phyloP scores from a whole-genome alignment of 2,888 invertebrate species.

The Nymphalis c-album region DNA sequence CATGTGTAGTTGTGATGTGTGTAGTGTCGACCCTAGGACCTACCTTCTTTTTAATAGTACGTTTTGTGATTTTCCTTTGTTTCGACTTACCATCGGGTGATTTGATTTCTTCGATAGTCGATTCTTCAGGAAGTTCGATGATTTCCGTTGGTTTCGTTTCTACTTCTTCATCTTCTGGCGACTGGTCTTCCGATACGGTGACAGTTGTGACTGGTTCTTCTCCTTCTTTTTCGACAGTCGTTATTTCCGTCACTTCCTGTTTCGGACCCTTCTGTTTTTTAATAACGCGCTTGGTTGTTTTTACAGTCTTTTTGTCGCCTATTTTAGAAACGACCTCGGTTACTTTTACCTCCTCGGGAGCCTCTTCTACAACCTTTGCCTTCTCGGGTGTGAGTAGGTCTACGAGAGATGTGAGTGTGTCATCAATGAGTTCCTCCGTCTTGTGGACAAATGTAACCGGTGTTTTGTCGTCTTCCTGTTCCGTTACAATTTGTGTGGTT shows the following conservation, averaged over 20 bases:
- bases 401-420: slow-evolving; percentile 33
- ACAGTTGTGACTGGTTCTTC: neutral
- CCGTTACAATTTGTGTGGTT: neutral
- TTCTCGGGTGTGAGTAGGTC: slow-evolving; percentile 39
- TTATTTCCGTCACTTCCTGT: neutral
- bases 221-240: neutral
- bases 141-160: slow-evolving; percentile 23
- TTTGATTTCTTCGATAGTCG: slow-evolving; percentile 35
- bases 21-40: slow-evolving; percentile 7
- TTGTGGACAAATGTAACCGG: neutral
- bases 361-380: slow-evolving; percentile 39
- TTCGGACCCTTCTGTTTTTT: neutral
- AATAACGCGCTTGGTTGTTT: neutral
- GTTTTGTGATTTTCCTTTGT: slow-evolving; percentile 49
- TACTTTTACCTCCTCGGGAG: slow-evolving; percentile 42
- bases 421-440: slow-evolving; percentile 34
- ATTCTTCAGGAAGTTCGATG: slow-evolving; percentile 43
- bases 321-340: slow-evolving; percentile 23
- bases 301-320: slow-evolving; percentile 19
- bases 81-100: slow-evolving; percentile 50
- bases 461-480: neutral
- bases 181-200: neutral
- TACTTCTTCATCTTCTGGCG: slow-evolving; percentile 40
- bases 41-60: slow-evolving; percentile 39
- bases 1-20: slow-evolving; percentile 20